phyloP scores from a whole-genome alignment of 2,797 vertebrate species.

The Zalophus californianus region DNA sequence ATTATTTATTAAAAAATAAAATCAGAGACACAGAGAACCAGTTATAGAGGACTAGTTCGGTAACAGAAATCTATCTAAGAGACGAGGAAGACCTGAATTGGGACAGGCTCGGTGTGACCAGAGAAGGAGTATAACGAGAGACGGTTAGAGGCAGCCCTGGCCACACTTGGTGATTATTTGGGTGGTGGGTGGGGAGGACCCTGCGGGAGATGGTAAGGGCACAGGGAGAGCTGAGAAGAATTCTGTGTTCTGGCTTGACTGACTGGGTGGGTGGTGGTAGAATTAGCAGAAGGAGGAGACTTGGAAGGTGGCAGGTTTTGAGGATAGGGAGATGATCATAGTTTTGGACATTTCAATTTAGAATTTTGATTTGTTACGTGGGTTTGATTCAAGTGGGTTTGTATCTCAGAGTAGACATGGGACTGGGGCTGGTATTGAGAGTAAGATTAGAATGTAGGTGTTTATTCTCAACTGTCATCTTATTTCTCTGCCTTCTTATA shows the following conservation, averaged over 20 bases:
- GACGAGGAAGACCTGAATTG: not conserved
- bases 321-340: not conserved
- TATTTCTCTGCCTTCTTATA: not conserved
- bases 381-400: not conserved
- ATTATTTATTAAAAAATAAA: not conserved
- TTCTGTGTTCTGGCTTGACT: not conserved
- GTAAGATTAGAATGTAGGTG: not conserved
- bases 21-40: not conserved
- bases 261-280: not conserved
- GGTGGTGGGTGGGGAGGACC: not conserved
- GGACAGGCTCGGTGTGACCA: not conserved
- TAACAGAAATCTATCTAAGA: not conserved
- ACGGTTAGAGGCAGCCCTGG: too few species aligned
- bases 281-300: not conserved
- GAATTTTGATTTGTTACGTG: not conserved
- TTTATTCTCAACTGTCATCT: constrained; percentile 2
- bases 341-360: not conserved
- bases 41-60: not conserved
- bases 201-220: not conserved
- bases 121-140: not conserved
- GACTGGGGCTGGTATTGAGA: not conserved
- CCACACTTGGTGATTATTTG: not conserved
- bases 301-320: not conserved
- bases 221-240: not conserved
- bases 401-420: not conserved